phyloP scores from a whole-genome alignment of 2,113 vertebrate genomes.

The Prolemur simus region DNA sequence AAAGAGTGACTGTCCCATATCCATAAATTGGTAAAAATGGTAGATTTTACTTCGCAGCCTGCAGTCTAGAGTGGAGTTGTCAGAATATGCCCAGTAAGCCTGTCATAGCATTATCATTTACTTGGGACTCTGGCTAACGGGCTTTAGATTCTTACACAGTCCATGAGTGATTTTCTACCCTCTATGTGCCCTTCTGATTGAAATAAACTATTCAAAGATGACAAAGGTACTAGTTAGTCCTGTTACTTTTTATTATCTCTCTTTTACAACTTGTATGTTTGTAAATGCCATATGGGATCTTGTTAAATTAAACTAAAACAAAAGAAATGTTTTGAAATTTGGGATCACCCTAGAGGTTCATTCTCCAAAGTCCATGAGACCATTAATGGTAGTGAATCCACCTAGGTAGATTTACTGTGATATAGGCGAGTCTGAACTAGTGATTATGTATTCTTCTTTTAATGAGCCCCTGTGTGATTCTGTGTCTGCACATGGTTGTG shows the following conservation, averaged over 20 bases:
- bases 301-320: neutral
- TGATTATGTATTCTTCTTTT: neutral
- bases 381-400: neutral
- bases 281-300: neutral
- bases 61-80: neutral
- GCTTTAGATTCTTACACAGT: neutral
- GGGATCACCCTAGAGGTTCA: neutral
- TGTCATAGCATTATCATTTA: neutral
- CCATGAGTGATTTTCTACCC: neutral
- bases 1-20: neutral
- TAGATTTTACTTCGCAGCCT: neutral
- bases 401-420: neutral
- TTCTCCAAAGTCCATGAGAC: neutral
- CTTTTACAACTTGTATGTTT: neutral
- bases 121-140: neutral
- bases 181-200: neutral
- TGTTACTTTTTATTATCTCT: neutral
- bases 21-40: neutral
- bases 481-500: neutral
- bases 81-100: neutral
- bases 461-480: neutral
- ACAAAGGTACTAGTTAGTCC: neutral
- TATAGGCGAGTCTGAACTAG: neutral
- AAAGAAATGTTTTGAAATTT: neutral
- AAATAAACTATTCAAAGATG: neutral